phyloP scores from a whole-genome alignment of 2,888 invertebrate genomes.

The Drosophila silvestris region DNA sequence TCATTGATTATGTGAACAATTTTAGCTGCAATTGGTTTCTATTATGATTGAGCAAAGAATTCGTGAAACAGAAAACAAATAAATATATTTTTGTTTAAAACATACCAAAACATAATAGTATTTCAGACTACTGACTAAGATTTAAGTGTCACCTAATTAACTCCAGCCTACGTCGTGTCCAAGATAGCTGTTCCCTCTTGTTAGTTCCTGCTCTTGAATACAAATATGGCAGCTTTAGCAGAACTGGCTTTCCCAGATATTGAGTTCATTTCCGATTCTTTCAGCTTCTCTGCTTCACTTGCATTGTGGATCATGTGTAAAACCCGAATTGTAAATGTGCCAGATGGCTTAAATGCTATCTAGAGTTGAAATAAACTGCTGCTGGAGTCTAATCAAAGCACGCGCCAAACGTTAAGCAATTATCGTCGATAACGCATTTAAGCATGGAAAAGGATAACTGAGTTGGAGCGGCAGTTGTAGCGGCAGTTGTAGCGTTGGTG shows the following conservation, averaged over 20 bases:
- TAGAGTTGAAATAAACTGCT: slow-evolving; percentile 3
- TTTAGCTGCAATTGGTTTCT: neutral
- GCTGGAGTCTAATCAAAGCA: slow-evolving; percentile 50
- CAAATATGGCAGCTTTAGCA: neutral
- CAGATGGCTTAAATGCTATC: slow-evolving; percentile 1
- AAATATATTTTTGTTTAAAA: neutral
- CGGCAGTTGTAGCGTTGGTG: neutral
- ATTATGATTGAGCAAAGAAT: too few relatives aligned
- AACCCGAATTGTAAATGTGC: neutral
- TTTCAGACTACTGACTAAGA: neutral
- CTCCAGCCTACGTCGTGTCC: too few relatives aligned
- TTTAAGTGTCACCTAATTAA: neutral
- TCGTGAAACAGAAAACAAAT: neutral
- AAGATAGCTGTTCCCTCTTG: too few relatives aligned
- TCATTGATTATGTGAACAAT: neutral
- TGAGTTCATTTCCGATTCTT: too few relatives aligned
- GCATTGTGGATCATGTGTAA: neutral
- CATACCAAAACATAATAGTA: neutral
- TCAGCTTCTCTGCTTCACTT: neutral
- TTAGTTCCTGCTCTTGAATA: too few relatives aligned
- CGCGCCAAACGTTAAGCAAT: slow-evolving; percentile 67
- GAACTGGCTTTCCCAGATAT: neutral
- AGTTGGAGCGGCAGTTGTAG: neutral
- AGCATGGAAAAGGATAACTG: slow-evolving; percentile 21
- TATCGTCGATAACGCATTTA: slow-evolving; percentile 69